Percentiles rank a stretch among this genome's conserved stretches.
Conservation (phyloP, 2,113 vertebrate genomes). For the Microtus richardsoni region DNA sequence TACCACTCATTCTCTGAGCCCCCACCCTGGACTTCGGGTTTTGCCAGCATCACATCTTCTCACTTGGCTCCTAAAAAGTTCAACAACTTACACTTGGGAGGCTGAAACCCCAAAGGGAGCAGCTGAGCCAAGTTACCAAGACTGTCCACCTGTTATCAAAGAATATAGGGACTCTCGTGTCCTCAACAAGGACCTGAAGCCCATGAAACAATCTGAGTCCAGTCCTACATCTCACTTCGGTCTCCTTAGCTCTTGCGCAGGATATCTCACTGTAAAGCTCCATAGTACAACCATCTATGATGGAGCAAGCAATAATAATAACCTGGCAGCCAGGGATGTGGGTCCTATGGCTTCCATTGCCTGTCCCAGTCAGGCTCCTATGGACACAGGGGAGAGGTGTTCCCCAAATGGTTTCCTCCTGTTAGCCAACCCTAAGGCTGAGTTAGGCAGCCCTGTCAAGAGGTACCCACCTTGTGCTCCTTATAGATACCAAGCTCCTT, state of each 20-base stretch:
- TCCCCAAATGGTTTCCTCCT: background rate
- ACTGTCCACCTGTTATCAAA: background rate
- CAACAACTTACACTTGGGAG: background rate
- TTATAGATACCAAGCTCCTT: slow-evolving; percentile 97
- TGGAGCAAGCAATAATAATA: background rate
- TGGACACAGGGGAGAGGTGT: background rate
- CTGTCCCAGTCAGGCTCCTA: background rate
- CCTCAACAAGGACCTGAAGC: background rate
- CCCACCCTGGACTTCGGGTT: background rate
- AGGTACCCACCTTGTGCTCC: slow-evolving; percentile 92
- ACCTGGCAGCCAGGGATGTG: background rate
- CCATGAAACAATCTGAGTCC: background rate
- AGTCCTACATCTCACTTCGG: background rate
- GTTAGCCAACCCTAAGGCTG: fast-evolving
- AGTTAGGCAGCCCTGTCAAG: background rate
- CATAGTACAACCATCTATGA: background rate
- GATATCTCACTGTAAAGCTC: background rate
- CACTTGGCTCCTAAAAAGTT: background rate
- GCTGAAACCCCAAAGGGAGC: background rate
- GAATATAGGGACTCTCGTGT: background rate
- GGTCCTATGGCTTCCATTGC: background rate
- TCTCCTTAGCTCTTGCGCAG: background rate
- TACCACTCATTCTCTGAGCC: background rate
- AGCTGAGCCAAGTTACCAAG: background rate
- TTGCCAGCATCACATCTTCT: background rate